Conservation (phyloP, 2,888 invertebrate genomes). For the Drosophila monieri region DNA sequence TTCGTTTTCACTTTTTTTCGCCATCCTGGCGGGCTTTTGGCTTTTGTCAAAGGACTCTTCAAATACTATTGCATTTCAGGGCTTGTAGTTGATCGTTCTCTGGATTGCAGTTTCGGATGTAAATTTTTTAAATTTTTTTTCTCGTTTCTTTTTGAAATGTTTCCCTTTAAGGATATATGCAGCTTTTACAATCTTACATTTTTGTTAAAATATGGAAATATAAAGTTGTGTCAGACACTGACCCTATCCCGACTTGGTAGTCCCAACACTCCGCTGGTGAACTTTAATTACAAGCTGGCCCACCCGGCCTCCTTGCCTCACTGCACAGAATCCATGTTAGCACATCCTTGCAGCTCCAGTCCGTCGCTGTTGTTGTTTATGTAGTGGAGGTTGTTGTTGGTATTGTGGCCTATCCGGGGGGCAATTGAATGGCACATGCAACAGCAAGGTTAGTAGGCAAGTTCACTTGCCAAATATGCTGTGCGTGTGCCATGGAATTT, state of each 20-base stretch:
- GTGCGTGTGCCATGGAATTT: constrained; percentile 47
- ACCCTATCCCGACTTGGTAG: not conserved
- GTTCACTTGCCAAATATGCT: constrained; percentile 69
- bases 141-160: too few species aligned
- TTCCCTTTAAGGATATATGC: too few species aligned
- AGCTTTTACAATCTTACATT: too few species aligned
- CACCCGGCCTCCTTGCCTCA: constrained; percentile 15
- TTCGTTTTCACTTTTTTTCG: constrained; percentile 13
- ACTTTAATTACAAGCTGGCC: constrained; percentile 36
- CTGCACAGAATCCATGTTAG: constrained; percentile 47
- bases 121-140: not conserved
- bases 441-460: constrained; percentile 60
- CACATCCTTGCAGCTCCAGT: constrained; percentile 31
- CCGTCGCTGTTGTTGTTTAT: constrained; percentile 11
- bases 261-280: constrained; percentile 4
- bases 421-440: constrained; percentile 56
- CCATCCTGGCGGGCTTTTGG: constrained; percentile 15
- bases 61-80: constrained; percentile 36
- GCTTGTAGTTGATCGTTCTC: constrained; percentile 11
- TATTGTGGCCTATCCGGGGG: constrained; percentile 40
- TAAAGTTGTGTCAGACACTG: not conserved
- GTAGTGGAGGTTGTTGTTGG: constrained; percentile 29
- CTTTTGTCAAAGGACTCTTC: constrained; percentile 17
- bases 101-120: not conserved
- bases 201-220: too few species aligned